phyloP scores from a whole-genome alignment of 2,888 invertebrate species.

The Acleris emargana region DNA sequence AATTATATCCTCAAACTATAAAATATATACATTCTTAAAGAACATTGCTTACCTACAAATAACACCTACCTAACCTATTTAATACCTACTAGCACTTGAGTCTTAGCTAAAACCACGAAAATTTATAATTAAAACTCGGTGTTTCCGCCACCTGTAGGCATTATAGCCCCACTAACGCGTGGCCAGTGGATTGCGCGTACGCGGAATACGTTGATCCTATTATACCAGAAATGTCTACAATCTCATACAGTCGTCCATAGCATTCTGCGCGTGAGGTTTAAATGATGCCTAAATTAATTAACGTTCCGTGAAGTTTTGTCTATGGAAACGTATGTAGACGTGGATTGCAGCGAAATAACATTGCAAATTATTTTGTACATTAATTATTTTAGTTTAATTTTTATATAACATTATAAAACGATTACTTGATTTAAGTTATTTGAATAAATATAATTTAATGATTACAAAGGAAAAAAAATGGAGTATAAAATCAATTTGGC shows the following conservation, averaged over 20 bases:
- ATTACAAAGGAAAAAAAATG: too few relatives aligned
- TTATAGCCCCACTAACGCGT: slow-evolving; percentile 46
- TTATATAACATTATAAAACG: too few relatives aligned
- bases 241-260: slow-evolving; percentile 47
- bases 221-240: slow-evolving; percentile 65
- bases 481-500: too few relatives aligned
- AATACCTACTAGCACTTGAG: too few relatives aligned
- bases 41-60: too few relatives aligned
- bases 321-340: not conserved
- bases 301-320: not conserved
- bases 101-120: too few relatives aligned
- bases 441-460: too few relatives aligned
- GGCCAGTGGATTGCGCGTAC: slow-evolving; percentile 53
- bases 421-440: too few relatives aligned
- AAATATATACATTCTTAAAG: too few relatives aligned
- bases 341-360: not conserved
- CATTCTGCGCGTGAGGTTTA: slow-evolving; percentile 22
- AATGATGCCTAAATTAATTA: slow-evolving; percentile 19
- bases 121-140: not conserved
- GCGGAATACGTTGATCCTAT: slow-evolving; percentile 56
- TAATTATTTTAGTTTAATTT: too few relatives aligned
- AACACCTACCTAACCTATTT: too few relatives aligned
- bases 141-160: not conserved
- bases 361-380: not conserved
- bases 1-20: too few relatives aligned